phyloP scores from a whole-genome alignment of 2,888 invertebrate genomes.

The Cerceris rybyensis region DNA sequence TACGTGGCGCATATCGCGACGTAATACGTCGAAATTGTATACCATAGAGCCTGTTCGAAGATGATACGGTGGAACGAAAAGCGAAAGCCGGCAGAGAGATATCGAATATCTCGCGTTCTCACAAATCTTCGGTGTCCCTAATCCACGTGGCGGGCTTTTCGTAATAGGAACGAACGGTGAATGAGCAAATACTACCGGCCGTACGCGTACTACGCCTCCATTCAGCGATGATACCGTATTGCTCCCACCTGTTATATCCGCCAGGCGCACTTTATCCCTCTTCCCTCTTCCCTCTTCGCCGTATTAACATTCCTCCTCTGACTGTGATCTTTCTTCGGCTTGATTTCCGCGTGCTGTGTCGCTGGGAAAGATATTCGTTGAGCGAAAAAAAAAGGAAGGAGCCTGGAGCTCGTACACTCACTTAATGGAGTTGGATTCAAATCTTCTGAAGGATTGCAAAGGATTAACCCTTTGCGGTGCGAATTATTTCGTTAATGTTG shows the following conservation, averaged over 20 bases:
- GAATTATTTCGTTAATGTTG: no score
- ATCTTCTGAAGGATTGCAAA: no score
- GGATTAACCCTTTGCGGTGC: no score
- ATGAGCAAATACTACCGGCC: slow-evolving; percentile 64
- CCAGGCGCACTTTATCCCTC: slow-evolving; percentile 37
- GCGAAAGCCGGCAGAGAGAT: slow-evolving; percentile 44
- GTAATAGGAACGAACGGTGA: slow-evolving; percentile 54
- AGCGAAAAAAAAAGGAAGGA: no score
- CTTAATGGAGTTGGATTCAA: no score
- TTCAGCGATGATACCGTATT: slow-evolving; percentile 37
- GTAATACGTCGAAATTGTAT: slow-evolving; percentile 42
- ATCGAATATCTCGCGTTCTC: slow-evolving; percentile 61
- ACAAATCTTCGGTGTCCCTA: slow-evolving; percentile 65
- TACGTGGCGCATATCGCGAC: slow-evolving; percentile 44
- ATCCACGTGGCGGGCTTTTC: slow-evolving; percentile 39
- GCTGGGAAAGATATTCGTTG: not conserved
- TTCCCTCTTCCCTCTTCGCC: slow-evolving; percentile 2
- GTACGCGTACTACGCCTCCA: slow-evolving; percentile 41
- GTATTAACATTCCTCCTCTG: slow-evolving; percentile 25
- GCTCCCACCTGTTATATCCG: slow-evolving; percentile 57
- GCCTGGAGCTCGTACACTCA: no score
- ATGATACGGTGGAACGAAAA: slow-evolving; percentile 51
- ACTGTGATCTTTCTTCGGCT: slow-evolving; percentile 7
- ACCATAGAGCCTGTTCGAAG: slow-evolving; percentile 24
- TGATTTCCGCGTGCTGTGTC: not conserved